phyloP scores from a whole-genome alignment of 1,140 invertebrate genomes.

The Drosophila burlai region DNA sequence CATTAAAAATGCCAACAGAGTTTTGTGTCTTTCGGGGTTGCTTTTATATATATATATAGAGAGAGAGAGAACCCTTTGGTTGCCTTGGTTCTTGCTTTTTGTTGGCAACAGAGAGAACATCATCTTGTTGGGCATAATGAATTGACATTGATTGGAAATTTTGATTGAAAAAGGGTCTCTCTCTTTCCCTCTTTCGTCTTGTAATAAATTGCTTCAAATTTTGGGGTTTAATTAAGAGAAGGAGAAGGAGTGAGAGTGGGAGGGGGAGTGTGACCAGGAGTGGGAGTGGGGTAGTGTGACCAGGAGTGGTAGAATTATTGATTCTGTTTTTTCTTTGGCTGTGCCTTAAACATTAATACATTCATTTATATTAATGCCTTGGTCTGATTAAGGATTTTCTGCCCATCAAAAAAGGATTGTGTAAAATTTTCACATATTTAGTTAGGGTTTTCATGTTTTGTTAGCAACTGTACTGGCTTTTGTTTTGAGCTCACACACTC shows the following conservation, averaged over 20 bases:
- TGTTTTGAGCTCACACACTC: constrained; percentile 13
- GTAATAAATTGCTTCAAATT: constrained; percentile 80
- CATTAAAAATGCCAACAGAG: constrained; percentile 78
- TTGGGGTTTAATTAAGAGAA: constrained; percentile 72
- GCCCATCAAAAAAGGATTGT: neutral
- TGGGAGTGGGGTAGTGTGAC: no score
- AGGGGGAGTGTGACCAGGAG: no score
- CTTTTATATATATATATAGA: constrained; percentile 6
- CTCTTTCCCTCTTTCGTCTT: constrained; percentile 5
- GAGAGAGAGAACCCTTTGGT: constrained; percentile 21
- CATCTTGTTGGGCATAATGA: constrained; percentile 70
- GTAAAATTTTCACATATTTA: constrained; percentile 22
- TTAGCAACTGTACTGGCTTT: constrained; percentile 59
- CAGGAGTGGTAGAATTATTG: neutral
- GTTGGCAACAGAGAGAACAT: neutral
- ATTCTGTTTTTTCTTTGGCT: neutral
- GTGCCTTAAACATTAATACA: constrained; percentile 44
- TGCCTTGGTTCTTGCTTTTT: constrained; percentile 60
- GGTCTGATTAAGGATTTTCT: constrained; percentile 36
- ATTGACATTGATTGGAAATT: constrained; percentile 85
- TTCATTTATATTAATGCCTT: constrained; percentile 44
- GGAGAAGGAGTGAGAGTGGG: no score
- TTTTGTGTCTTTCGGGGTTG: constrained; percentile 60
- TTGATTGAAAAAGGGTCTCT: constrained; percentile 76
- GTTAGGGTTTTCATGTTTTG: constrained; percentile 35